Evolutionary conservation across 2,888 invertebrate genomes (phyloP), one percentile per base, ranked within the genome.

Genomic region (Xestia c-nigrum): DNA sequence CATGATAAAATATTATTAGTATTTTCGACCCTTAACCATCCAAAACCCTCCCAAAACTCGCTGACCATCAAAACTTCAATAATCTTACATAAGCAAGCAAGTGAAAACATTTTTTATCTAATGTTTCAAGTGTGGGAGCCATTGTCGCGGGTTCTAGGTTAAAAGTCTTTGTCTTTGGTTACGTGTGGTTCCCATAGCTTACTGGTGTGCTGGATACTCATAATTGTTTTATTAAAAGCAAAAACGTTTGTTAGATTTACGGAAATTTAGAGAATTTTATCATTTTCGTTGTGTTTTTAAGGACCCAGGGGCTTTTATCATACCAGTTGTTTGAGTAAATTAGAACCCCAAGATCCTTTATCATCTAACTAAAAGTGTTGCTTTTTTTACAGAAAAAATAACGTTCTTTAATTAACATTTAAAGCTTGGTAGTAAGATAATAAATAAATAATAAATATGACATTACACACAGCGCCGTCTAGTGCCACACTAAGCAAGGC

Each of bases 51-150:
- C 21, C 5, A 50, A 74, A 78, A 72, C 72, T 74, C 24, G 66
- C 78, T 81, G 84, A 74, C 87, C 87, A 85, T 85, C 85, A 89
- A 86, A 89, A 84, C 76, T 71, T 86, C 87, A 84, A 85, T 24
- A 87, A 88, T 55, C 90, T 93, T 92, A 94, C 91, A 93, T 94
- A 94, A 95, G 91, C 85, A 75, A 72, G 85, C 84, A 89, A 94
- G 93, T 93, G 93, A 94, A 93, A 94, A 94, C 90, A 90, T 85
- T 85, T 85, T 92, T 91, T 92, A 93, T 93, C 91, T 93, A 91
- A 90, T 64, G 67, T 89, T 88, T 93, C 95, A 95, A 95, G 95
- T 95, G 96, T 96, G 96, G 92, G 96, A 96, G 90, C 90, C 61
- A 91, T 91, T 89, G 90, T 90, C 66, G 72, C 55, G 80, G 88